Conservation (phyloP, 2,888 invertebrate genomes). For the Alsophila aescularia region DNA sequence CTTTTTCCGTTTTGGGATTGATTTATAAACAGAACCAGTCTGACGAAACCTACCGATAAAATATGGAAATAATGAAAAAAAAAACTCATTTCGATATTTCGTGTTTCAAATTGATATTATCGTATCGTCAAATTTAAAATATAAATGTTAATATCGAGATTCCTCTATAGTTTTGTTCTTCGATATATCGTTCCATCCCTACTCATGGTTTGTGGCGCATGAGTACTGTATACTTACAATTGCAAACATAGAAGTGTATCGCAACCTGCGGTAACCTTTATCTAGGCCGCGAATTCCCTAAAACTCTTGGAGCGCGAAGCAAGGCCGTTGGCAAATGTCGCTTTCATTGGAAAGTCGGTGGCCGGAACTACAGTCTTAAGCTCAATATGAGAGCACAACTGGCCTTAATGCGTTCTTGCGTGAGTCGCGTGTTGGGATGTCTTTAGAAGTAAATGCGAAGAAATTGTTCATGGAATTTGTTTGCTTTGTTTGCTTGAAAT, state of each 20-base stretch:
- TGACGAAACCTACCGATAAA: too few species aligned
- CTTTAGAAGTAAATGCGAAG: conserved; percentile 9
- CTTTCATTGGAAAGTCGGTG: conserved; percentile 77
- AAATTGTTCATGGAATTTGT: not conserved
- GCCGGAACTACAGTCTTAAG: conserved; percentile 55
- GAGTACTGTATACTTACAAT: not conserved
- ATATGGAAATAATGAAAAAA: too few species aligned
- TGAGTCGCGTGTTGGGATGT: conserved; percentile 7
- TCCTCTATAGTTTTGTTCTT: too few species aligned
- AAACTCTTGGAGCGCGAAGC: conserved; percentile 52
- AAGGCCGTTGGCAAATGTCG: conserved; percentile 53
- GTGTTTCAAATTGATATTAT: too few species aligned
- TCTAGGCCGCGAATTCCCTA: conserved; percentile 49
- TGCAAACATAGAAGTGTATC: not conserved
- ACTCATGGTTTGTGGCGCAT: too few species aligned
- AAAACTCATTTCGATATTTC: too few species aligned
- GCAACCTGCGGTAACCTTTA: conserved; percentile 19
- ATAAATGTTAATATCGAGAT: too few species aligned
- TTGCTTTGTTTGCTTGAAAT: not conserved
- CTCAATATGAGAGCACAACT: conserved; percentile 13
- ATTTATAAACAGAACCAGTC: too few species aligned
- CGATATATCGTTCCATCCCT: too few species aligned
- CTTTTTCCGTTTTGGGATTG: too few species aligned
- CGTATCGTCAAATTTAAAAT: too few species aligned
- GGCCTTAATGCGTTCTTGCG: conserved; percentile 25